Evolutionary conservation across 2,113 vertebrate species (phyloP).

Genomic region (Camelus dromedarius): DNA sequence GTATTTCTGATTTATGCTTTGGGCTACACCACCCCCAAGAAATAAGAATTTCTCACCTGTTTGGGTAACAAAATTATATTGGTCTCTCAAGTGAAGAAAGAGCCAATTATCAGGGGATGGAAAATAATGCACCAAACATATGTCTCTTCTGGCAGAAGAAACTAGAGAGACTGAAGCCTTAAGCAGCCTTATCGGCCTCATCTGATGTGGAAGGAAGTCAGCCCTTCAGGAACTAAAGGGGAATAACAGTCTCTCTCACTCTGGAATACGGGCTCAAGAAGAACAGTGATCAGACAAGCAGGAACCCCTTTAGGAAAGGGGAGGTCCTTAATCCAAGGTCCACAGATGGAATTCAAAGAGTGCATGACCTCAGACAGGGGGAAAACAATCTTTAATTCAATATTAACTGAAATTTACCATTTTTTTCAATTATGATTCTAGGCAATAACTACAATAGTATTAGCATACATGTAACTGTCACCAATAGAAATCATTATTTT

Average conservation of each 20-base stretch:
- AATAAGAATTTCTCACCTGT: conserved; percentile 56
- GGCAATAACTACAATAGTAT: not conserved
- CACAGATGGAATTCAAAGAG: not conserved
- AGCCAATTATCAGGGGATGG: not conserved
- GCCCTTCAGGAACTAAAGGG: not conserved
- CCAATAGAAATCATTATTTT: not conserved
- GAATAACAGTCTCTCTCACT: not conserved
- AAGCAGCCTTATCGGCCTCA: not conserved
- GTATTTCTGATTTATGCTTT: conserved; percentile 48
- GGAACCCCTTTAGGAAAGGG: not conserved
- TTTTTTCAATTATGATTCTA: not conserved
- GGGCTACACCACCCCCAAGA: not conserved
- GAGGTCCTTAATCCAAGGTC: not conserved
- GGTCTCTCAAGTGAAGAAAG: conserved; percentile 24
- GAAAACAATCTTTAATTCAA: not conserved
- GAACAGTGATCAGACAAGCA: not conserved
- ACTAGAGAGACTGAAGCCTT: not conserved
- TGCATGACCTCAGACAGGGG: not conserved
- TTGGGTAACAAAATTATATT: conserved; percentile 9
- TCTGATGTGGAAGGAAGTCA: not conserved
- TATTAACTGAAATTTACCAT: not conserved
- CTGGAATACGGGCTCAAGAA: conserved; percentile 2
- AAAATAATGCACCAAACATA: conserved; percentile 30
- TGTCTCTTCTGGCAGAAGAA: conserved; percentile 31
- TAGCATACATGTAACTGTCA: not conserved